Percentiles rank a stretch among this genome's conserved stretches.
phyloP scores from a whole-genome alignment of 1,140 invertebrate species.

The Ceratina australensis region DNA sequence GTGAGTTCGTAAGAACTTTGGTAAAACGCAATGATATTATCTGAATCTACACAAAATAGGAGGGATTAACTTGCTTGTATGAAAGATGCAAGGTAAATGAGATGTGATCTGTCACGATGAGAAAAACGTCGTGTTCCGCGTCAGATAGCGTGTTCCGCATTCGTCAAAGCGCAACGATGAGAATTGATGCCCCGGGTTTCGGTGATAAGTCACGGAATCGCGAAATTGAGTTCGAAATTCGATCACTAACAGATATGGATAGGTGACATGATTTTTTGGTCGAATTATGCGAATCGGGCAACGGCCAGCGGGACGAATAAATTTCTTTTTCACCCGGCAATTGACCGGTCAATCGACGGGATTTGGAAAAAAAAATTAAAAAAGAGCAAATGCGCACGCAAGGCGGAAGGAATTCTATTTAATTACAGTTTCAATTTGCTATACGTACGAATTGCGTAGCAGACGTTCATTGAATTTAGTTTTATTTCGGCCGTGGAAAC shows the following conservation, averaged over 20 bases:
- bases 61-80: constrained; percentile 16
- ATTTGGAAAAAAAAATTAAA: neutral
- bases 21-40: constrained; percentile 25
- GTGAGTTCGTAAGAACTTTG: neutral
- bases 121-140: constrained; percentile 47
- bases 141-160: constrained; percentile 47
- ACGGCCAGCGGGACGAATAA: no score
- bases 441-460: neutral
- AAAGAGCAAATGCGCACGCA: neutral
- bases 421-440: constrained; percentile 39
- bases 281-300: no score
- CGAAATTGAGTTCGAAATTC: neutral
- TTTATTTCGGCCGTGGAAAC: constrained; percentile 11
- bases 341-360: no score
- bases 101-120: constrained; percentile 57
- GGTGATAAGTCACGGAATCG: constrained; percentile 27
- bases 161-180: constrained; percentile 55
- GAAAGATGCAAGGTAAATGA: constrained; percentile 51
- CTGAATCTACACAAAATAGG: constrained; percentile 9
- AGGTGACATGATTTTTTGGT: no score
- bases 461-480: constrained; percentile 27
- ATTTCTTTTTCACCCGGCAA: no score
- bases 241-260: no score
- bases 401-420: constrained; percentile 14
- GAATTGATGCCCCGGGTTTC: constrained; percentile 37